These are phyloP conservation scores for Sphaeridia pumilis DNA, from an alignment of 2,888 invertebrate species.

Conservation along the genomic window DNA sequence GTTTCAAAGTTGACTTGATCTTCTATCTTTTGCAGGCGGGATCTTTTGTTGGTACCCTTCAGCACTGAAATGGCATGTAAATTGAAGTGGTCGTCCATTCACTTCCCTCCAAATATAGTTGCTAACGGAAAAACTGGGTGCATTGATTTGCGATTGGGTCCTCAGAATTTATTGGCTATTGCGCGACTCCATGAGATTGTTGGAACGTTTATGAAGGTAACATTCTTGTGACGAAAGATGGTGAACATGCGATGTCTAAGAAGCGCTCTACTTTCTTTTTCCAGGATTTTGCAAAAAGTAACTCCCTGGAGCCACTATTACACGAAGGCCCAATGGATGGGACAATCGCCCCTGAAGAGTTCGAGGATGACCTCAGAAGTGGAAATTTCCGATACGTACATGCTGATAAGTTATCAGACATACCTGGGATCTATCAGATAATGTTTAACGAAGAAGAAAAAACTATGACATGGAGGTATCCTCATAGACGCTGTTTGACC, in stretches of 20 bases:
- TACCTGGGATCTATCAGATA: constrained; percentile 62
- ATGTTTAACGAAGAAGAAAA: constrained; percentile 50
- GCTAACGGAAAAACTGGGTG: constrained; percentile 14
- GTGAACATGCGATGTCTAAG: too few species aligned
- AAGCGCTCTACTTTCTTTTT: too few species aligned
- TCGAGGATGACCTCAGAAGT: constrained; percentile 46
- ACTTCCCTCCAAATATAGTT: constrained; percentile 37
- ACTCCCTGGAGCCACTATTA: background rate
- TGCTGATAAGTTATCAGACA: constrained; percentile 41
- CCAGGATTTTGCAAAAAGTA: background rate
- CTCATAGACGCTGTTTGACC: constrained; percentile 71
- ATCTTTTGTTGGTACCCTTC: constrained; percentile 50
- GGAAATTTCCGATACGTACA: constrained; percentile 63
- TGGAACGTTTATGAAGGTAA: constrained; percentile 17
- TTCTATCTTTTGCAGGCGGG: too few species aligned
- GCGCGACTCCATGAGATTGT: constrained; percentile 19
- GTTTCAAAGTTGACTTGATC: too few species aligned
- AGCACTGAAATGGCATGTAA: constrained; percentile 45
- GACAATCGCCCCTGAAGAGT: constrained; percentile 11
- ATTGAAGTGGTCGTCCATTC: constrained; percentile 54
- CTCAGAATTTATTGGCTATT: constrained; percentile 28
- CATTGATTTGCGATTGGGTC: constrained; percentile 24
- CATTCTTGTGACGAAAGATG: background rate
- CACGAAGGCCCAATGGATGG: background rate
- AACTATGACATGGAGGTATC: constrained; percentile 80